Percentiles rank a stretch among this genome's conserved stretches.
These are phyloP conservation scores for Troglohyphantes excavatus DNA, from an alignment of 2,888 invertebrate genomes.

Conservation along the genomic window DNA sequence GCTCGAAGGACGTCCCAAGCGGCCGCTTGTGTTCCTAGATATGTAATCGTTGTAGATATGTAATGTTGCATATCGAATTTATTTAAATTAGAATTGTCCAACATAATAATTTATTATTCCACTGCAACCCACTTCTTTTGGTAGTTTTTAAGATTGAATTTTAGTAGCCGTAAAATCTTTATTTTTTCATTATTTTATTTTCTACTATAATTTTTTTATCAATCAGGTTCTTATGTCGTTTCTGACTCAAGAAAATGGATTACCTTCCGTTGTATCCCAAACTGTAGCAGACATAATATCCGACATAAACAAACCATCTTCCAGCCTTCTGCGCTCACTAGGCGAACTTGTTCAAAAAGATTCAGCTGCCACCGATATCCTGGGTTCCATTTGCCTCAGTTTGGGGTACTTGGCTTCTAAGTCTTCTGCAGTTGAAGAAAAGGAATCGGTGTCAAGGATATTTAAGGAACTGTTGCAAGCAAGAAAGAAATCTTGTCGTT, in stretches of 20 bases:
- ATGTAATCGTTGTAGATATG: no score
- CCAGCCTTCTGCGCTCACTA: constrained; percentile 11
- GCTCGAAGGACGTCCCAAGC: no score
- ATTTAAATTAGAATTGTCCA: no score
- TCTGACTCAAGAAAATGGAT: background rate
- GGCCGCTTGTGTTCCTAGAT: no score
- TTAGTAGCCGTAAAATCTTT: no score
- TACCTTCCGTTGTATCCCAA: background rate
- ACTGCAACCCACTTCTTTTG: no score
- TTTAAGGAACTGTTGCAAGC: constrained; percentile 18
- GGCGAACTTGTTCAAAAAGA: background rate
- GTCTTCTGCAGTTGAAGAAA: background rate
- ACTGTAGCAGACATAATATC: constrained; percentile 50
- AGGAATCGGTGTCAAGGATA: constrained; percentile 12
- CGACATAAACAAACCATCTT: constrained; percentile 36
- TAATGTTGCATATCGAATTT: no score
- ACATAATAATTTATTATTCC: no score
- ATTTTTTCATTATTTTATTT: no score
- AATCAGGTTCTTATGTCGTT: constrained; percentile 51
- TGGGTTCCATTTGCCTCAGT: constrained; percentile 31
- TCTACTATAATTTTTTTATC: background rate
- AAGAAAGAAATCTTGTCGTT: constrained; percentile 16
- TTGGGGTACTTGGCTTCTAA: constrained; percentile 44
- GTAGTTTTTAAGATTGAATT: no score
- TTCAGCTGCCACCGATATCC: background rate